Percentiles rank a stretch among this genome's conserved stretches.
Evolutionary conservation across 1,140 invertebrate species (phyloP).

Genomic region (Watersipora subatra): DNA sequence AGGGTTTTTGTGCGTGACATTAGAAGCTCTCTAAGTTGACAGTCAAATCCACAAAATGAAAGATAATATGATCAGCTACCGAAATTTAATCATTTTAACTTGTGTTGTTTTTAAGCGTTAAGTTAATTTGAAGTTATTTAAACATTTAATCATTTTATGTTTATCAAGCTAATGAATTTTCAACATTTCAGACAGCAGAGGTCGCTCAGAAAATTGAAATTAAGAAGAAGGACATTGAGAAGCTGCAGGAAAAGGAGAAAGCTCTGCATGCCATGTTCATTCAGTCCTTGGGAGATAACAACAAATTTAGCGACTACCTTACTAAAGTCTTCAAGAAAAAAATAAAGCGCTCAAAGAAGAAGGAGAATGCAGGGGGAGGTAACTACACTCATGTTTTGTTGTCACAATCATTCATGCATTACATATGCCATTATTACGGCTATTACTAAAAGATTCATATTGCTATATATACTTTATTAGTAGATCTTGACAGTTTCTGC

Average conservation of each 20-base stretch:
- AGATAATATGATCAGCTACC: too few species aligned
- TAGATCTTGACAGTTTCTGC: too few species aligned
- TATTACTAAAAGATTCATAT: too few species aligned
- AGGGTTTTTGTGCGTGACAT: too few species aligned
- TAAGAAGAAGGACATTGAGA: constrained; percentile 45
- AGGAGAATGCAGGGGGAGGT: constrained; percentile 33
- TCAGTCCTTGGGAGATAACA: constrained; percentile 48
- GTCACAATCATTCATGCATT: neutral
- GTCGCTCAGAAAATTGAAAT: constrained; percentile 48
- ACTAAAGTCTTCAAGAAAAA: constrained; percentile 63
- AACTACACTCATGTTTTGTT: constrained; percentile 1
- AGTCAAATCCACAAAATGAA: too few species aligned
- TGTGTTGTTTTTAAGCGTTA: too few species aligned
- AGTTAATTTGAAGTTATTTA: too few species aligned
- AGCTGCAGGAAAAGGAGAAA: constrained; percentile 46
- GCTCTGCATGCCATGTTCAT: constrained; percentile 47
- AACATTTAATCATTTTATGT: too few species aligned
- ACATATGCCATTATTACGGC: neutral
- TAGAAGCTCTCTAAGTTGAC: too few species aligned
- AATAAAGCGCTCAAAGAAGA: constrained; percentile 40
- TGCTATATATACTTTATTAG: too few species aligned
- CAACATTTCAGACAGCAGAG: constrained; percentile 28
- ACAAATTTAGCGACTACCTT: constrained; percentile 60
- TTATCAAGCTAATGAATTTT: too few species aligned
- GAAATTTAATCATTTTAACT: too few species aligned